These are phyloP conservation scores for Sabellastarte sp. DNA, from an alignment of 2,888 invertebrate genomes.

Conservation along the genomic window DNA sequence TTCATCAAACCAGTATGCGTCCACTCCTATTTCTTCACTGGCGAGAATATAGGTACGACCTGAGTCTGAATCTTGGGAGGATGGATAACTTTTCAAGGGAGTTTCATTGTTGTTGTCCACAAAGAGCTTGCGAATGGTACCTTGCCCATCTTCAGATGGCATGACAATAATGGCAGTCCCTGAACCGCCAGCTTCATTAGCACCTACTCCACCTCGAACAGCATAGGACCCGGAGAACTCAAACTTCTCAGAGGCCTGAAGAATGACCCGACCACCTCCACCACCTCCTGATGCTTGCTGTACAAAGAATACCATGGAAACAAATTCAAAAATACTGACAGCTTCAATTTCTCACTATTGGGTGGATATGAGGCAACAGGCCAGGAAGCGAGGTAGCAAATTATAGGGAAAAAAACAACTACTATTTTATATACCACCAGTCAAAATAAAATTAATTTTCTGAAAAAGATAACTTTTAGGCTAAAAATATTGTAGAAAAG, in stretches of 20 bases:
- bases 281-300: slow-evolving; percentile 8
- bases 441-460: no score
- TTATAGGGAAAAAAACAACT: no score
- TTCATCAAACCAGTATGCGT: no score
- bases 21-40: slow-evolving; percentile 16
- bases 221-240: slow-evolving; percentile 15
- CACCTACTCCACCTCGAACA: slow-evolving; percentile 32
- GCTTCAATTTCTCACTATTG: no score
- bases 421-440: no score
- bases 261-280: slow-evolving; percentile 10
- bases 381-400: no score
- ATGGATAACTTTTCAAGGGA: slow-evolving; percentile 31
- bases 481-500: no score
- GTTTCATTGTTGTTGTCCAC: slow-evolving; percentile 37
- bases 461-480: no score
- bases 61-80: slow-evolving; percentile 29
- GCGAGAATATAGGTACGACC: slow-evolving; percentile 32
- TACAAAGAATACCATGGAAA: no score
- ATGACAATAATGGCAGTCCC: slow-evolving; percentile 35
- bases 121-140: slow-evolving; percentile 21
- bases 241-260: slow-evolving; percentile 25
- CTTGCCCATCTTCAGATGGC: slow-evolving; percentile 10
- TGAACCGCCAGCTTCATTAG: slow-evolving; percentile 36
- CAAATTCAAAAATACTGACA: no score
- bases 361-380: no score